Evolutionary conservation across 2,888 invertebrate genomes (phyloP).

Genomic region (Anarsia innoxiella): DNA sequence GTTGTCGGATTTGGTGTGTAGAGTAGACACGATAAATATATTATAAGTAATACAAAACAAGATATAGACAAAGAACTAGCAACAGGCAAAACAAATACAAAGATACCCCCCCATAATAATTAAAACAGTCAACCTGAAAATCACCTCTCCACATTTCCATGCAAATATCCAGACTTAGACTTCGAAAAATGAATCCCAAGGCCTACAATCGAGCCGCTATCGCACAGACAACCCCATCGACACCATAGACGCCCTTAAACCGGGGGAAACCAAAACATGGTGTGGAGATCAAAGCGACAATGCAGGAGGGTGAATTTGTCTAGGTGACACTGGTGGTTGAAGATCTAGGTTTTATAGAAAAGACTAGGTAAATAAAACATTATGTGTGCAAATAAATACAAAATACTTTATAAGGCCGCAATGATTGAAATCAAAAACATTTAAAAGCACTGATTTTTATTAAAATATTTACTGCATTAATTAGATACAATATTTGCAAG

Average conservation of each 20-base stretch:
- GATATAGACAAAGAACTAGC: too few species aligned
- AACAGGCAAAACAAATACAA: too few species aligned
- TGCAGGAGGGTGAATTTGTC: slow-evolving; percentile 65
- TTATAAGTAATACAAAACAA: too few species aligned
- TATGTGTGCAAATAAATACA: background rate
- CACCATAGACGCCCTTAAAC: slow-evolving; percentile 20
- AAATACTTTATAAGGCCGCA: background rate
- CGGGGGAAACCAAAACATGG: slow-evolving; percentile 58
- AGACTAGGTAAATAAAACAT: background rate
- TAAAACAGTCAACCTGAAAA: too few species aligned
- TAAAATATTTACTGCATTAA: too few species aligned
- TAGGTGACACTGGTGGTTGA: slow-evolving; percentile 40
- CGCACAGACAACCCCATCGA: slow-evolving; percentile 42
- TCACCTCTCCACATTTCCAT: too few species aligned
- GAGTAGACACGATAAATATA: too few species aligned
- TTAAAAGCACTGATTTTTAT: too few species aligned
- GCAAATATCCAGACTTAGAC: too few species aligned
- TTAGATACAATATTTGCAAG: too few species aligned
- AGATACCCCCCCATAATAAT: too few species aligned
- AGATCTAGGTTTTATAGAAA: slow-evolving; percentile 24
- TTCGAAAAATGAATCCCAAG: slow-evolving; percentile 43
- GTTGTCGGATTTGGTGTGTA: too few species aligned
- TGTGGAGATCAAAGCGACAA: slow-evolving; percentile 67
- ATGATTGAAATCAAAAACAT: background rate
- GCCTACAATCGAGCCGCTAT: slow-evolving; percentile 49